Evolutionary conservation across 1,140 invertebrate genomes (phyloP).

Genomic region (Cataglyphis hispanica): DNA sequence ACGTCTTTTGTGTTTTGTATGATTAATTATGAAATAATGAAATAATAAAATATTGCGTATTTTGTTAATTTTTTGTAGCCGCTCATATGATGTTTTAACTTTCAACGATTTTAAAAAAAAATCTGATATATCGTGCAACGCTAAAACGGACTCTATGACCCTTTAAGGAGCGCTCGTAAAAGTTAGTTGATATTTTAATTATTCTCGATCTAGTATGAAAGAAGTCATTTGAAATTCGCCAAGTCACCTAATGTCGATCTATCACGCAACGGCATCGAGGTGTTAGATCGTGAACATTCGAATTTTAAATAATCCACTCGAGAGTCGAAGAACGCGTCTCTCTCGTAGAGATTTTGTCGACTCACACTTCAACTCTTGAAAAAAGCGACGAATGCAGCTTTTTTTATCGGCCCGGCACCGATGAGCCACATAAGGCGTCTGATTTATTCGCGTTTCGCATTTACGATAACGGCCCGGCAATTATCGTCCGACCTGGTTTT

Average conservation of each 20-base stretch:
- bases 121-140: background rate
- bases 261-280: slow-evolving; percentile 23
- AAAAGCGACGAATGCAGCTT: background rate
- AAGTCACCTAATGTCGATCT: slow-evolving; percentile 27
- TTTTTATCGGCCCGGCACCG: slow-evolving; percentile 20
- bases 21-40: background rate
- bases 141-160: background rate
- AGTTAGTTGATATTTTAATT: slow-evolving; percentile 58
- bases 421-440: slow-evolving; percentile 16
- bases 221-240: slow-evolving; percentile 18
- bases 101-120: background rate
- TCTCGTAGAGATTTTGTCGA: slow-evolving; percentile 46
- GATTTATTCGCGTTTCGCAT: slow-evolving; percentile 46
- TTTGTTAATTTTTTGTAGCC: background rate
- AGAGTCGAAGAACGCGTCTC: background rate
- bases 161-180: background rate
- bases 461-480: slow-evolving; percentile 39
- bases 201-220: slow-evolving; percentile 12
- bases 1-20: background rate
- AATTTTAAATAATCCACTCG: slow-evolving; percentile 48
- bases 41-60: background rate
- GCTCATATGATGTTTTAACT: background rate
- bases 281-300: slow-evolving; percentile 29
- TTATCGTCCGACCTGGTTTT: slow-evolving; percentile 28
- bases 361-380: slow-evolving; percentile 24